Evolutionary conservation across 2,888 invertebrate genomes (phyloP), one percentile per base, ranked within the genome.

Genomic region (Ctena decussata): DNA sequence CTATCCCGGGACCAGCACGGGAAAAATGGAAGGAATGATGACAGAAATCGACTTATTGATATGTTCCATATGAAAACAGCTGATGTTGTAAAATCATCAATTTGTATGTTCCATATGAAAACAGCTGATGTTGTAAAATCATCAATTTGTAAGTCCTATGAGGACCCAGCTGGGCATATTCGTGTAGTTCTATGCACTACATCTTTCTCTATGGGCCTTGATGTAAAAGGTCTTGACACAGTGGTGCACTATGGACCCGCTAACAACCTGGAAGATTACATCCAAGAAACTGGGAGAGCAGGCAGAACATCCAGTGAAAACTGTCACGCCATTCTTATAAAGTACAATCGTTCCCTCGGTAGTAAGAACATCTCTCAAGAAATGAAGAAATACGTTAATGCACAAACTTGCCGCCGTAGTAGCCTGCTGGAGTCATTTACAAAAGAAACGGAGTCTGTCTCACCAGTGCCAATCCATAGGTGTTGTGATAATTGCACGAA

Each of bases 181-280:
- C n/a, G 80, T 35, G 83, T 83, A 41, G 82, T 82, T 73, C 41
- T 82, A 18, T 86, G 86, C 46, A 70, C 87, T 35, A 84, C 79
- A 5, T 81, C 87, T 5, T 87, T 84, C 49, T 78, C 72, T 44
- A 83, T 83, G 87, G 87, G 87, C 5, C 81, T 87, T 15, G 80
- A 83, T 60, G 86, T 86, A 0, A 86, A 86, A 44, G 74, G 77
- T 44, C 82, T 82, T 21, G 44, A 77, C 46, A 86, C 82, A 12
- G 82, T 86, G 6, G 27, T 86, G 0, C 80, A 83, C 57, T 86
- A 83, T 78, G 80, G 86, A 15, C 77, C 86, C 30, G 65, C 80
- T 12, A 83, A 86, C 74, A 79, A 80, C 53, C n/a, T 74, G 12
- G 82, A 82, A 44, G 75, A 86, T 60, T 86, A 80, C 35, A 11